phyloP scores from a whole-genome alignment of 1,140 invertebrate species.

The Acromyrmex heyeri region DNA sequence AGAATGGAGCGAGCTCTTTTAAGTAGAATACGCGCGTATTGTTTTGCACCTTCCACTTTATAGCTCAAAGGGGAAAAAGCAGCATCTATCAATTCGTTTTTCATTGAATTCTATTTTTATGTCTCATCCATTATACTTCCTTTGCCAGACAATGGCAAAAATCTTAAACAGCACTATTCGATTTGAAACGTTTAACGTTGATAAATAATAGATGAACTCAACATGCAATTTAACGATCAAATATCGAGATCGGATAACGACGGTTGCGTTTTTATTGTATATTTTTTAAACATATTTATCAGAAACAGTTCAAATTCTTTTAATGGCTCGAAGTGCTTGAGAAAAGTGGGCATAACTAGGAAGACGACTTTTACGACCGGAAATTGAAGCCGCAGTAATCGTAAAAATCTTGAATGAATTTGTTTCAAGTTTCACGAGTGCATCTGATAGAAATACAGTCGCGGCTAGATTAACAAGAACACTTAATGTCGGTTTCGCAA shows the following conservation, averaged over 20 bases:
- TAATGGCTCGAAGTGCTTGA: background rate
- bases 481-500: conserved; percentile 9
- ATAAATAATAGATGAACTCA: conserved; percentile 25
- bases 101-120: background rate
- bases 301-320: conserved; percentile 44
- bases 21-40: conserved; percentile 16
- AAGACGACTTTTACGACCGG: conserved; percentile 34
- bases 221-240: background rate
- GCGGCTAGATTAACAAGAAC: conserved; percentile 23
- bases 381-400: conserved; percentile 55
- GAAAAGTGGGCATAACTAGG: background rate
- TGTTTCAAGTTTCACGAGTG: conserved; percentile 32
- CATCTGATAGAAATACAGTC: conserved; percentile 24
- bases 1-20: conserved; percentile 18
- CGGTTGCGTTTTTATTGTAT: background rate
- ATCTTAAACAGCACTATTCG: background rate
- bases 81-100: background rate
- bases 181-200: background rate
- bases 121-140: background rate
- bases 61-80: background rate
- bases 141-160: background rate
- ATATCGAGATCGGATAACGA: background rate
- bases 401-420: conserved; percentile 50
- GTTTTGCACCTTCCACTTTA: conserved; percentile 15
- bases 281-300: conserved; percentile 2